These are phyloP conservation scores for Megathymus violae DNA, from an alignment of 1,140 invertebrate genomes.

Conservation along the genomic window DNA sequence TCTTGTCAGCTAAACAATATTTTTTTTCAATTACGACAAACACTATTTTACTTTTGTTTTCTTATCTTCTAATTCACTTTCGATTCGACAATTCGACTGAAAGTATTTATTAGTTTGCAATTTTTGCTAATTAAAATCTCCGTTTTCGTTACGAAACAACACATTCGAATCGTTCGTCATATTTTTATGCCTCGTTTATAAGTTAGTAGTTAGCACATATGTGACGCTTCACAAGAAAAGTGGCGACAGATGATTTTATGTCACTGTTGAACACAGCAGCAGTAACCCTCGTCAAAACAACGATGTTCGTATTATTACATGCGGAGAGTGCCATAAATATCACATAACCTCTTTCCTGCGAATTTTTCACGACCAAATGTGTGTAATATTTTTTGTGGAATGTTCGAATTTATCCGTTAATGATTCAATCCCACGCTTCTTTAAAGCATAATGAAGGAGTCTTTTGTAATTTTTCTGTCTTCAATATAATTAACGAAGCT, in stretches of 20 bases:
- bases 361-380: constrained; percentile 3
- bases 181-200: too few species aligned
- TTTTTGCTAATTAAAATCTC: too few species aligned
- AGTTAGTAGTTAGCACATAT: neutral
- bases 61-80: too few species aligned
- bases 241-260: constrained; percentile 3
- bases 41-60: too few species aligned
- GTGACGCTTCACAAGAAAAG: neutral
- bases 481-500: too few species aligned
- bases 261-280: constrained; percentile 7
- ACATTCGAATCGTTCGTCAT: too few species aligned
- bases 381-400: constrained; percentile 11
- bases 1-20: too few species aligned
- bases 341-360: constrained; percentile 2
- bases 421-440: constrained; percentile 15
- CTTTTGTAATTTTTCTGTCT: neutral
- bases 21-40: too few species aligned
- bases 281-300: constrained; percentile 16
- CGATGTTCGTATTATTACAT: constrained; percentile 3
- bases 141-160: too few species aligned
- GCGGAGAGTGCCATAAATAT: constrained; percentile 9
- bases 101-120: too few species aligned
- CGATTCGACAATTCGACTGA: too few species aligned
- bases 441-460: neutral
- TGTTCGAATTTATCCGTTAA: constrained; percentile 12